Conservation (phyloP, 2,113 vertebrate species). For the Myiagra hebetior region DNA sequence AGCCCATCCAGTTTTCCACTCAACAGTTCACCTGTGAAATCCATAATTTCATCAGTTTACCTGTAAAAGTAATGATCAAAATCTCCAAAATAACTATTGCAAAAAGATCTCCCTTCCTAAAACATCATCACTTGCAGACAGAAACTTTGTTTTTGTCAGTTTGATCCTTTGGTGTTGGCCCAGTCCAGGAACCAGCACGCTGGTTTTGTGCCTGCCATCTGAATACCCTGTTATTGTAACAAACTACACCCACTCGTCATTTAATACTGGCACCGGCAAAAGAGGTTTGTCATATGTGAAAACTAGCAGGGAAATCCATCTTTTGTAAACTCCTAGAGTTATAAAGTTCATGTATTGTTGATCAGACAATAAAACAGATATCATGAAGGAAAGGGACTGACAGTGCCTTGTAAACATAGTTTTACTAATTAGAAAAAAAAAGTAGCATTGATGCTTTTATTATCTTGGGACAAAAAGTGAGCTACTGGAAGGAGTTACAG, state of each 20-base stretch:
- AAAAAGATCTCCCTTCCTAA: background rate
- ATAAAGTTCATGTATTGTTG: constrained; percentile 53
- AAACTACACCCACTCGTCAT: background rate
- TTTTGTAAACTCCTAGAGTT: constrained; percentile 12
- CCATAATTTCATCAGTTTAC: background rate
- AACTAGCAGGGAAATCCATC: constrained; percentile 16
- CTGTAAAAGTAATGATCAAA: background rate
- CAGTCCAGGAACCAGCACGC: background rate
- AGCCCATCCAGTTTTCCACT: background rate
- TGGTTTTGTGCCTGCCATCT: background rate
- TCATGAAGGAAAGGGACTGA: background rate
- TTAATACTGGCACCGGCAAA: background rate
- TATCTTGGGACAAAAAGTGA: constrained; percentile 40
- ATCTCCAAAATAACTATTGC: background rate
- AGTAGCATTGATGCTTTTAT: background rate
- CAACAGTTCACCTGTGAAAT: background rate
- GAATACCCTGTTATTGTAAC: background rate
- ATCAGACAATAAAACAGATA: constrained; percentile 14
- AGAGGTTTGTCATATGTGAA: background rate
- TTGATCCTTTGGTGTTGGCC: background rate
- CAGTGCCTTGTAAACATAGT: background rate
- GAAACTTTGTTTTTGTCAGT: background rate
- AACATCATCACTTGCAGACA: background rate
- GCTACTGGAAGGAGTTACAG: background rate
- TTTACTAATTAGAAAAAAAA: background rate